Evolutionary conservation across 2,113 vertebrate species (phyloP).

Genomic region (Chaetorhynchus papuensis): DNA sequence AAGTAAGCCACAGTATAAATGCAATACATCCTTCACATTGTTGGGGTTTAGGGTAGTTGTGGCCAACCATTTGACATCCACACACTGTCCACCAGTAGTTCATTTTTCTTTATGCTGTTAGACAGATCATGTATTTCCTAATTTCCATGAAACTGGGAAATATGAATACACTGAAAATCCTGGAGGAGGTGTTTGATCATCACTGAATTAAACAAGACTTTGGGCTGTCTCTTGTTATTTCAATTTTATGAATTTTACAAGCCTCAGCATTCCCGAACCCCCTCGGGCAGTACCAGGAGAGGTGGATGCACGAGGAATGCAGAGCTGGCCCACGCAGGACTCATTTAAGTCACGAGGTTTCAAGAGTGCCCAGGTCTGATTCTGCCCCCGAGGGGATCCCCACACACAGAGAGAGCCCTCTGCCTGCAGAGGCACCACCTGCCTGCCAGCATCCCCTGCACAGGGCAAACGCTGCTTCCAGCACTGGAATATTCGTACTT

Average conservation of each 20-base stretch:
- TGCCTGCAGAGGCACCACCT: neutral
- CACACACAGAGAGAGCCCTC: neutral
- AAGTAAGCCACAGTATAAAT: neutral
- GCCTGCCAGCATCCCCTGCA: neutral
- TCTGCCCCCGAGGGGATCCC: neutral
- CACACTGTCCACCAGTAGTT: neutral
- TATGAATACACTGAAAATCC: neutral
- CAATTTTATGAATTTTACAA: neutral
- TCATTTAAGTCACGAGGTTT: neutral
- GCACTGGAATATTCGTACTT: neutral
- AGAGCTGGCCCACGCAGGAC: neutral
- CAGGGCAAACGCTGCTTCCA: neutral
- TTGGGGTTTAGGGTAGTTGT: neutral
- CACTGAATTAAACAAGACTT: neutral
- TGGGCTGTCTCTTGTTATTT: neutral
- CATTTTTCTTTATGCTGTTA: neutral
- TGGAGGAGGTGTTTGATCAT: neutral
- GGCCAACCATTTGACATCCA: neutral
- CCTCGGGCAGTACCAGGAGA: neutral
- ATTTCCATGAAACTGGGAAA: neutral
- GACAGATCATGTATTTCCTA: neutral
- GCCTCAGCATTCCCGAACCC: neutral
- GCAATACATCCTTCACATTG: neutral
- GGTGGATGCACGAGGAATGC: neutral
- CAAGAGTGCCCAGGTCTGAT: neutral